phyloP scores from a whole-genome alignment of 2,888 invertebrate genomes.

The Flexamia atlantica region DNA sequence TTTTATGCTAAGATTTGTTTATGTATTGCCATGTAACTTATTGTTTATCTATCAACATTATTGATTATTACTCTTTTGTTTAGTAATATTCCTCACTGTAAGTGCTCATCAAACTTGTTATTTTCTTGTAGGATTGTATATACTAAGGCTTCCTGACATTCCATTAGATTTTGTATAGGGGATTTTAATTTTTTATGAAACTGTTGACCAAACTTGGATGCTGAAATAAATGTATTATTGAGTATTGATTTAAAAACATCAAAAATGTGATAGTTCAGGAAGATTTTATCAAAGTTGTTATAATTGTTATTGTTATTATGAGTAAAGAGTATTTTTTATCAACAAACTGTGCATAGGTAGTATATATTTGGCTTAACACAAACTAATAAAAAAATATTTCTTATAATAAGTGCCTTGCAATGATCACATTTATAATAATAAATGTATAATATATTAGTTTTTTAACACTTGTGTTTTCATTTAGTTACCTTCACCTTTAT shows the following conservation, averaged over 20 bases:
- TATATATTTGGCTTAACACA: not conserved
- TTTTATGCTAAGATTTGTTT: not conserved
- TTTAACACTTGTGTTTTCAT: not conserved
- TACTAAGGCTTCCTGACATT: not conserved
- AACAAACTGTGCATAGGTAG: not conserved
- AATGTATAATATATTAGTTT: constrained; percentile 20
- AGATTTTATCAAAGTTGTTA: not conserved
- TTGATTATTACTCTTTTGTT: not conserved
- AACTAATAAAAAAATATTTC: not conserved
- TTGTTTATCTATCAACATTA: constrained; percentile 15
- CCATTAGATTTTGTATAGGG: too few relatives aligned
- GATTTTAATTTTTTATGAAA: not conserved
- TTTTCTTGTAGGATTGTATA: constrained; percentile 3
- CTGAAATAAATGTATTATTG: too few relatives aligned
- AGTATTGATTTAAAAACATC: too few relatives aligned
- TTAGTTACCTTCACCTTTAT: too few relatives aligned
- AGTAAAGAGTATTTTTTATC: not conserved
- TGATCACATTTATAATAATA: not conserved
- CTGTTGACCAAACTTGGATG: too few relatives aligned
- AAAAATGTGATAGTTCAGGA: not conserved
- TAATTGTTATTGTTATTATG: not conserved
- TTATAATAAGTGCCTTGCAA: constrained; percentile 3
- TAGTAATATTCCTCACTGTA: constrained; percentile 21
- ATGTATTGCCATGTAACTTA: constrained; percentile 33
- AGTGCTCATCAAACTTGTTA: not conserved